phyloP scores from a whole-genome alignment of 2,888 invertebrate species.

The Coecobrya sp. region DNA sequence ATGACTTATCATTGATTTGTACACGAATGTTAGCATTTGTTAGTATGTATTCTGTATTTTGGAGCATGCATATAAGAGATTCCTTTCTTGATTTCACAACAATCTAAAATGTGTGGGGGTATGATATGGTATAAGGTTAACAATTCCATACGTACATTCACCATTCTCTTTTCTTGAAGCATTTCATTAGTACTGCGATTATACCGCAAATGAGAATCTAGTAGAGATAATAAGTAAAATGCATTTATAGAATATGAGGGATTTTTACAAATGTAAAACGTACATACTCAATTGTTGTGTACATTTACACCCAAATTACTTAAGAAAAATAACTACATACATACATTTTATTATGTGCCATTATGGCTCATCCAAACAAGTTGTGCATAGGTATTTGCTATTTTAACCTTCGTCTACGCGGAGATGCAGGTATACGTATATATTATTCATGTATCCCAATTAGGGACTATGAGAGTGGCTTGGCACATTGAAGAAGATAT shows the following conservation, averaged over 20 bases:
- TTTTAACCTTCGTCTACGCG: conserved; percentile 22
- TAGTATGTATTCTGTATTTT: too few relatives aligned
- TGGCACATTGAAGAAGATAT: conserved; percentile 20
- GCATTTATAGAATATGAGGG: neutral
- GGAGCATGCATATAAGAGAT: too few relatives aligned
- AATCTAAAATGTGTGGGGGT: conserved; percentile 55
- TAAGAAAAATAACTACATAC: conserved; percentile 9
- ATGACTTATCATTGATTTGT: neutral
- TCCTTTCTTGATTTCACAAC: conserved; percentile 11
- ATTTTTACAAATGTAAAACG: neutral
- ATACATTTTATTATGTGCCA: conserved; percentile 34
- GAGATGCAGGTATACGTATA: neutral
- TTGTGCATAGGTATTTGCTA: neutral
- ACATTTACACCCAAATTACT: conserved; percentile 19
- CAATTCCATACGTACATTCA: conserved; percentile 53
- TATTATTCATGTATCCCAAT: neutral
- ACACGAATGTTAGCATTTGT: neutral
- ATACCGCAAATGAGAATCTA: neutral
- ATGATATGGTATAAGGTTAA: conserved; percentile 44
- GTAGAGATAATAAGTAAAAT: neutral
- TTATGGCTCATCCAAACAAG: conserved; percentile 31
- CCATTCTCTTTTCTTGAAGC: conserved; percentile 44
- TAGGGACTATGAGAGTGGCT: conserved; percentile 6
- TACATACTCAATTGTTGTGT: neutral
- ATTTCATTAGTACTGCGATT: neutral